Conservation (phyloP, 2,113 vertebrate species). For the Odocoileus virginianus region DNA sequence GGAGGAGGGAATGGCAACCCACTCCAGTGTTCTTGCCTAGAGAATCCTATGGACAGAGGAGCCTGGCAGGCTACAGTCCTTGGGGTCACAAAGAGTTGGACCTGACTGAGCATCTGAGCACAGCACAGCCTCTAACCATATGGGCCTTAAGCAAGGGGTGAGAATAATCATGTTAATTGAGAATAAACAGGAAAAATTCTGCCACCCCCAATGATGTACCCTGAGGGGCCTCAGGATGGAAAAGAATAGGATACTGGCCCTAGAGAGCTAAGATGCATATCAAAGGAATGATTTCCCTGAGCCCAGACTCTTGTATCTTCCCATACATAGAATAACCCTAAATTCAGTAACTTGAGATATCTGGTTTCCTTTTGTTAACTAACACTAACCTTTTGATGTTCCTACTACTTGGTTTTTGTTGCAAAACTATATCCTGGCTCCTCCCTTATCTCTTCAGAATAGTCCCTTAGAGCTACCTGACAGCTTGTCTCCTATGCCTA, state of each 20-base stretch:
- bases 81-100: neutral
- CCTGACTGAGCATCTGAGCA: neutral
- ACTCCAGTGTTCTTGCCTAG: neutral
- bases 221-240: neutral
- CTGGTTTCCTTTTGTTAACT: neutral
- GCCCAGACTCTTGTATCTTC: neutral
- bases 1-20: neutral
- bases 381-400: neutral
- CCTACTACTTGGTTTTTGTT: neutral
- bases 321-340: neutral
- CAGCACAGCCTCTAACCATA: neutral
- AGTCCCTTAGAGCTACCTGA: neutral
- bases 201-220: neutral
- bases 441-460: neutral
- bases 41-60: neutral
- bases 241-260: neutral
- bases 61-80: neutral
- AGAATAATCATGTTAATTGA: neutral
- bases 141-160: neutral
- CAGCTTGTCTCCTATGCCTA: neutral
- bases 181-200: neutral
- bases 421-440: neutral
- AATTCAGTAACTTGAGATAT: neutral
- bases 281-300: neutral
- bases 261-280: neutral